phyloP scores from a whole-genome alignment of 2,113 vertebrate species.

The Brachyistius frenatus region DNA sequence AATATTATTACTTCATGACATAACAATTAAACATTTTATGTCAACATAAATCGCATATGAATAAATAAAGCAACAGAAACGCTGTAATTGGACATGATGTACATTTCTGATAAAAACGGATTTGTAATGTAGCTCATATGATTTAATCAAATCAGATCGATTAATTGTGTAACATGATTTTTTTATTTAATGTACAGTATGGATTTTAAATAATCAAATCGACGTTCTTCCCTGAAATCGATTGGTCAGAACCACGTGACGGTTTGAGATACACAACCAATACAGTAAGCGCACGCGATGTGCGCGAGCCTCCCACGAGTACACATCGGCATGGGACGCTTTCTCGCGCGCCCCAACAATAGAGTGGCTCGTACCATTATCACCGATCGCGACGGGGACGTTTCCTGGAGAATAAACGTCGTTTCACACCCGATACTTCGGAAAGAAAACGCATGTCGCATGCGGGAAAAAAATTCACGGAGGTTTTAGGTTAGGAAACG shows the following conservation, averaged over 20 bases:
- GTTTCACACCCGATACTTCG: not conserved
- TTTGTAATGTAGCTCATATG: not conserved
- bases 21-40: too few relatives aligned
- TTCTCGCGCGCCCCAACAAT: conserved; percentile 82
- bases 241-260: conserved; percentile 47
- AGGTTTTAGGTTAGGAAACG: not conserved
- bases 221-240: not conserved
- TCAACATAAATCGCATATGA: too few relatives aligned
- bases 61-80: too few relatives aligned
- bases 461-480: not conserved
- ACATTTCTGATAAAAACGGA: too few relatives aligned
- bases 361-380: conserved; percentile 84
- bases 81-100: too few relatives aligned
- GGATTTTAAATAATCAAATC: conserved; percentile 1
- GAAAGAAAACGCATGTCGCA: not conserved
- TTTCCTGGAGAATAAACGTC: conserved; percentile 10
- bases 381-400: conserved; percentile 63
- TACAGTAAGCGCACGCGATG: conserved; percentile 38
- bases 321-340: conserved; percentile 64
- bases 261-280: conserved; percentile 42
- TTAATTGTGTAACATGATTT: not conserved
- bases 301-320: conserved; percentile 58
- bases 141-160: not conserved
- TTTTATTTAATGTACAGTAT: not conserved
- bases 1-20: too few relatives aligned